phyloP scores from a whole-genome alignment of 2,888 invertebrate species.

The Drosophila borealis region DNA sequence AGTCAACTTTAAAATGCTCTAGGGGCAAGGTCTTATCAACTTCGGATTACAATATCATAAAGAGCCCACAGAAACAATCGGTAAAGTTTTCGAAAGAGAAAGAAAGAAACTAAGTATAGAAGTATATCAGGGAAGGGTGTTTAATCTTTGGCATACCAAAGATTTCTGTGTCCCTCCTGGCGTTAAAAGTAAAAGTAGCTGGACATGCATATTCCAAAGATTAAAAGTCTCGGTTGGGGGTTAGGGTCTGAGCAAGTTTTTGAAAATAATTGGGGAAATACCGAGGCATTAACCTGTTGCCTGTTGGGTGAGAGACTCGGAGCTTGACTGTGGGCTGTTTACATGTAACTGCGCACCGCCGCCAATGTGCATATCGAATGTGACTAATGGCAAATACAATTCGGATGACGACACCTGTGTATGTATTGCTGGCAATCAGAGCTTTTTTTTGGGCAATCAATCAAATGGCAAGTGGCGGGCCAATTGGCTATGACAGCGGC shows the following conservation, averaged over 20 bases:
- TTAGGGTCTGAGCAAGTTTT: slow-evolving; percentile 18
- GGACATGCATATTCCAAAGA: slow-evolving; percentile 19
- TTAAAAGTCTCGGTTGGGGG: slow-evolving; percentile 30
- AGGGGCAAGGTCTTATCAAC: too few relatives aligned
- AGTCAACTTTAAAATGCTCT: too few relatives aligned
- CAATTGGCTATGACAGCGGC: slow-evolving; percentile 35
- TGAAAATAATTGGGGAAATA: slow-evolving; percentile 48
- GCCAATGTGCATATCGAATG: slow-evolving; percentile 41
- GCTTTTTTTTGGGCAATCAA: slow-evolving; percentile 37
- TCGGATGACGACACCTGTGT: slow-evolving; percentile 35
- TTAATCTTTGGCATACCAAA: rapidly evolving
- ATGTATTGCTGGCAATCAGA: background rate
- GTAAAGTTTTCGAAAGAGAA: too few relatives aligned
- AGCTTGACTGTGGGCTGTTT: background rate
- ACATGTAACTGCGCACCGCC: slow-evolving; percentile 12
- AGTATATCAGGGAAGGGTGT: background rate
- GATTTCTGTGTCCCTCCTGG: background rate
- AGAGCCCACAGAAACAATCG: too few relatives aligned
- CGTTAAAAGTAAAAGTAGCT: slow-evolving; percentile 6
- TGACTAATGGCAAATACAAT: slow-evolving; percentile 30
- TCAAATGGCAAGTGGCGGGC: slow-evolving; percentile 33
- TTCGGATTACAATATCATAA: too few relatives aligned
- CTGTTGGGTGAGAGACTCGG: slow-evolving; percentile 11
- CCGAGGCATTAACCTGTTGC: slow-evolving; percentile 42
- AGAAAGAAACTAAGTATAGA: too few relatives aligned